Evolutionary conservation across 2,797 vertebrate genomes (phyloP).

Genomic region (Cephalopachus bancanus): DNA sequence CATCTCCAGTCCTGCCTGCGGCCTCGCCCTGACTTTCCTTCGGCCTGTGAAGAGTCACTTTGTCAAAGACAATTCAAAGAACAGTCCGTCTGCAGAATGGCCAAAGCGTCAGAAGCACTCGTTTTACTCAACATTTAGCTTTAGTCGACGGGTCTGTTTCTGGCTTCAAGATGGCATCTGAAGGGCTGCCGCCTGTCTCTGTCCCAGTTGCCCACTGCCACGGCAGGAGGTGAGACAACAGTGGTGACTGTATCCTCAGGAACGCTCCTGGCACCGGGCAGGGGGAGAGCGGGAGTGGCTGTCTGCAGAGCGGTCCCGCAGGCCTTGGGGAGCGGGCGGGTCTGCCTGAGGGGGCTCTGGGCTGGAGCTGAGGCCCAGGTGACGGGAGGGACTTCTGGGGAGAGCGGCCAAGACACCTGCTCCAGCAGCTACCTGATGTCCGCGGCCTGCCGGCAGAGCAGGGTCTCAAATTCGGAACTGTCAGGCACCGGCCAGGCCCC

Average conservation of each 20-base stretch:
- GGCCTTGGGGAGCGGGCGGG: not conserved
- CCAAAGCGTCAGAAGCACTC: not conserved
- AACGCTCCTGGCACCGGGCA: not conserved
- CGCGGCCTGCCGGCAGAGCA: not conserved
- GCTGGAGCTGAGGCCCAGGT: not conserved
- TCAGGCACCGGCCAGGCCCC: not conserved
- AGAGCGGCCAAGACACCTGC: not conserved
- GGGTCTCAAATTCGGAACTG: not conserved
- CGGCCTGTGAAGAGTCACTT: not conserved
- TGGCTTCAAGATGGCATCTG: conserved; percentile 53
- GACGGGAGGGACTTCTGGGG: not conserved
- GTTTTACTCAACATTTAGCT: not conserved
- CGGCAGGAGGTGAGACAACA: not conserved
- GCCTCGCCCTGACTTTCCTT: not conserved
- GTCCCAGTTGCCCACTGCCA: not conserved
- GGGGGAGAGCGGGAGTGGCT: not conserved
- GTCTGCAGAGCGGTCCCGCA: not conserved
- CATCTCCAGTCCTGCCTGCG: fast-evolving
- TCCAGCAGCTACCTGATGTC: not conserved
- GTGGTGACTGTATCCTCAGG: not conserved
- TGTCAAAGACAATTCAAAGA: not conserved
- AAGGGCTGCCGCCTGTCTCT: not conserved
- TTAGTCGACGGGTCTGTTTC: not conserved
- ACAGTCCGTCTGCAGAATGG: not conserved
- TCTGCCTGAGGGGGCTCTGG: too few species aligned